These are phyloP conservation scores for Lasioglossum marginatum DNA, from an alignment of 2,888 invertebrate species.

Conservation along the genomic window DNA sequence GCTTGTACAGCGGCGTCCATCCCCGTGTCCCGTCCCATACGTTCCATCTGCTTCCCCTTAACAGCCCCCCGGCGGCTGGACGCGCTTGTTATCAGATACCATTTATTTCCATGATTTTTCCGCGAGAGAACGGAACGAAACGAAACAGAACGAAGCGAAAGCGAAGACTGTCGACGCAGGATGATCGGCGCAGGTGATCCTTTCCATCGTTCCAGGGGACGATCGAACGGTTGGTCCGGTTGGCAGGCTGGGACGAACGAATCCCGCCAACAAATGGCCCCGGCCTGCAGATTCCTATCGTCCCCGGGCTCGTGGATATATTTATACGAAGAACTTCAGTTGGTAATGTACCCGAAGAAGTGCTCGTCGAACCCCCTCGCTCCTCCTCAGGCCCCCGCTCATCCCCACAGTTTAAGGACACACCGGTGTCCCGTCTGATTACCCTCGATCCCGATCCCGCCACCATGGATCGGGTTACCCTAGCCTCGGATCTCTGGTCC, in stretches of 20 bases:
- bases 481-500: constrained; percentile 6
- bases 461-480: constrained; percentile 53
- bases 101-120: constrained; percentile 63
- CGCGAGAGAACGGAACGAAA: constrained; percentile 35
- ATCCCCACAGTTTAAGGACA: constrained; percentile 22
- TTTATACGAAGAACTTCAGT: constrained; percentile 79
- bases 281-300: constrained; percentile 81
- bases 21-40: constrained; percentile 4
- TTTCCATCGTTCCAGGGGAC: constrained; percentile 41
- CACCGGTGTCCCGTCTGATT: constrained; percentile 46
- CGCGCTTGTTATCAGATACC: constrained; percentile 60
- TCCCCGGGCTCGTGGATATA: constrained; percentile 76
- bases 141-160: constrained; percentile 34
- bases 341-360: constrained; percentile 78
- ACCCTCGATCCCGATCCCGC: constrained; percentile 35
- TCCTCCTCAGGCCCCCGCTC: background rate
- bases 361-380: constrained; percentile 50
- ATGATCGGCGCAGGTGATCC: constrained; percentile 69
- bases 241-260: constrained; percentile 75
- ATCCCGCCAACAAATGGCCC: constrained; percentile 82
- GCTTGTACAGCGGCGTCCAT: background rate
- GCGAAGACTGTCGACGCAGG: constrained; percentile 53
- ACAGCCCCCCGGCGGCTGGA: constrained; percentile 6
- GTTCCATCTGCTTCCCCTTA: background rate
- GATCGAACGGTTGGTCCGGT: constrained; percentile 66